These are phyloP conservation scores for Amazona vittata DNA, from an alignment of 2,113 vertebrate species.

Conservation along the genomic window DNA sequence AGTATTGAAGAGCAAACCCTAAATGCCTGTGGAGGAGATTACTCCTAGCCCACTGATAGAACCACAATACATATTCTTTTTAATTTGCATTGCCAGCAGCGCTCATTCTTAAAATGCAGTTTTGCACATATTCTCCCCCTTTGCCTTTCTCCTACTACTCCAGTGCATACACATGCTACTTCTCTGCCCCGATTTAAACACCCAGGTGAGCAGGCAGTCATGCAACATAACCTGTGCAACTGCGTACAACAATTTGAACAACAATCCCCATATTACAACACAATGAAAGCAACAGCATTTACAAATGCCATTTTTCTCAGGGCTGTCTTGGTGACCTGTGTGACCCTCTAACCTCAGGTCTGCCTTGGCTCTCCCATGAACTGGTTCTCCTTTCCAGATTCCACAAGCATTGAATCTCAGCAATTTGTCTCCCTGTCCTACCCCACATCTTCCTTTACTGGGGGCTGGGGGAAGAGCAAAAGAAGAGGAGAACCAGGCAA, in stretches of 20 bases:
- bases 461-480: not conserved
- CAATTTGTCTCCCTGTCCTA: not conserved
- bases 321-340: not conserved
- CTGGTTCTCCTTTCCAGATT: not conserved
- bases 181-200: not conserved
- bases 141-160: not conserved
- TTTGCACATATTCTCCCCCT: not conserved
- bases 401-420: not conserved
- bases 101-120: not conserved
- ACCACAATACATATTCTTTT: accelerated
- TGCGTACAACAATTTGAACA: not conserved
- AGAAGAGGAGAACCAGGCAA: not conserved
- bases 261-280: not conserved
- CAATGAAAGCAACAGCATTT: not conserved
- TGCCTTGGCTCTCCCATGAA: not conserved
- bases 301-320: not conserved
- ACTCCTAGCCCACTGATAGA: not conserved
- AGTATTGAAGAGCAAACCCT: not conserved
- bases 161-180: accelerated
- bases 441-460: not conserved
- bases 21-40: not conserved
- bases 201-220: accelerated
- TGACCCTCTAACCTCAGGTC: not conserved
- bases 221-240: not conserved
- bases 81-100: not conserved